These are phyloP conservation scores for Catalaphyllia jardinei DNA, from an alignment of 64 coral and sea anemone species.

Conservation along the genomic window DNA sequence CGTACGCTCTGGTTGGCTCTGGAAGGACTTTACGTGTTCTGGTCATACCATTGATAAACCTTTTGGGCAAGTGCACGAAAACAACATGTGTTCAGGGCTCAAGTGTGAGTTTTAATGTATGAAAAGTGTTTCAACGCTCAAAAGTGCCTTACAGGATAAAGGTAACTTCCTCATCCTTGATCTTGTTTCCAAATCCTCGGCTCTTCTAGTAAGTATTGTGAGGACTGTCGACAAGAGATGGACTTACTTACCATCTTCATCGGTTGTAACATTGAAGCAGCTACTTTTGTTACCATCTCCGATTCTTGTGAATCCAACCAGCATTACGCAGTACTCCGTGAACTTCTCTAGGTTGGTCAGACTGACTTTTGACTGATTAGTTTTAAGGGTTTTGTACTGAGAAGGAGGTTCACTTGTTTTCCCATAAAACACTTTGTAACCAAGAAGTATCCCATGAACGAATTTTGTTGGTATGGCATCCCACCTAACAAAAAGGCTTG, in stretches of 20 bases:
- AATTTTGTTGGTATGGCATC: neutral
- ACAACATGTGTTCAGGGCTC: no score
- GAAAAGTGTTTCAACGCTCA: no score
- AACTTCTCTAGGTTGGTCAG: neutral
- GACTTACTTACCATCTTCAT: slow-evolving; percentile 39
- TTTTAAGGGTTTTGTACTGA: neutral
- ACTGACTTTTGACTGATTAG: neutral
- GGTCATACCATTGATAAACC: no score
- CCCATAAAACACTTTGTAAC: slow-evolving; percentile 12
- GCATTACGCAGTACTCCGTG: slow-evolving; percentile 32
- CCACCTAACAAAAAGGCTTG: neutral
- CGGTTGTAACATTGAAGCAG: slow-evolving; percentile 16
- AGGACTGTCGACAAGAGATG: neutral
- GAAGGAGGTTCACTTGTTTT: neutral
- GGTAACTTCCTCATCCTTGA: neutral
- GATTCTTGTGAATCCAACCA: slow-evolving; percentile 16
- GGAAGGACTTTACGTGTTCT: no score
- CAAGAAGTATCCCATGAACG: slow-evolving; percentile 26
- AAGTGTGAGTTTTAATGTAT: no score
- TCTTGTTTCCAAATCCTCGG: neutral
- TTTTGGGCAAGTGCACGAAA: no score
- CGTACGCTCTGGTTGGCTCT: no score
- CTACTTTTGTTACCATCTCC: slow-evolving; percentile 2
- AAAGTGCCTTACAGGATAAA: no score
- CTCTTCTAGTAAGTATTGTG: neutral